Evolutionary conservation across 2,797 vertebrate species (phyloP), one percentile per base, ranked within the genome.

Genomic region (Distichodus sexfasciatus): DNA sequence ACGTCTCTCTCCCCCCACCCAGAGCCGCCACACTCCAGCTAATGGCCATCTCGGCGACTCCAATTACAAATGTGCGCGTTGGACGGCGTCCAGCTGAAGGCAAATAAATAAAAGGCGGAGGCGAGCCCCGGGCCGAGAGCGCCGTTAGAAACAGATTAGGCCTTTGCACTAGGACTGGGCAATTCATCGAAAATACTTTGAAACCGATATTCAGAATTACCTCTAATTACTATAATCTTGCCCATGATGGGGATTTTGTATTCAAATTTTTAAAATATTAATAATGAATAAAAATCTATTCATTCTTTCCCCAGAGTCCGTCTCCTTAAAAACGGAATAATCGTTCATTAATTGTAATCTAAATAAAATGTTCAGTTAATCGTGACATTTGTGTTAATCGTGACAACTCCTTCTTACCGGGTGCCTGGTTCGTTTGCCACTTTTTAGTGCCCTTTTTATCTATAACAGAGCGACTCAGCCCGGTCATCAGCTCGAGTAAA

Each of bases 41-140:
- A 79, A 79, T 82, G 76, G 76, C 41, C 44, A 57, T 77, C 35
- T 41, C 47, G 62, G 63, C 40, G 57, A 71, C 70, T 76, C 66
- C 71, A 64, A 72, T 78, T 76, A 79, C 74, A 78, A 77, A 80
- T 79, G 79, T 71, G 74, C 58, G 26, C 19, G 17, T 54, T 76
- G 78, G 78, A 76, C 70, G 12, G 26, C 57, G 44, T 76, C 77
- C 79, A 81, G 72, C 48, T 31, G 53, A 64, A 69, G 60, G 29
- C 59, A 60, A 72, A 78, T 69, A 80, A 79, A 76, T 71, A 79
- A 75, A 76, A 57, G 48, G 31, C 46, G 58, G 72, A 60, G 23
- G 59, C 64, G 35, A 40, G 69, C 62, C 47, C 43, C 53, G 66
- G 64, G 48, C 62, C 35, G 12, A 55, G 15, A 60, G 17, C 50